Base-by-base conservation (phyloP, 2,797 vertebrate species). In the Garrulus glandarius region DNA sequence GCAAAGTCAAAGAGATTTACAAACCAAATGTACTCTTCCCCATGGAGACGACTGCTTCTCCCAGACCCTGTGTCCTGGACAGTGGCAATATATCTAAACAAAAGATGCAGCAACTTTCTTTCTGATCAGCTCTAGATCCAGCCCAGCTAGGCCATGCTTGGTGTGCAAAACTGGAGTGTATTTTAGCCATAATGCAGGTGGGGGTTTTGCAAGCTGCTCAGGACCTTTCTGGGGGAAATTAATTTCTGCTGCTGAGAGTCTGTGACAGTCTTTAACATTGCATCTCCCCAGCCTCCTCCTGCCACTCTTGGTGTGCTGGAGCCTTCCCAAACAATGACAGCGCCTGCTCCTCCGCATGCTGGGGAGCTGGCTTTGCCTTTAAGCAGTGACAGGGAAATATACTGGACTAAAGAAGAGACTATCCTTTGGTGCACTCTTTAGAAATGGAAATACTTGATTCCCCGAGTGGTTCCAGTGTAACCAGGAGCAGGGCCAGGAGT, bases 1-100 rank as follows among this genome's bases (percentile, higher is more conserved):
- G 50, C 59, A 93, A 96, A 96, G 78, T 76, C 78, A n/a, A 95
- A 86, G 65, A 88, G 79, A 52, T 93, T 97, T 94, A 69, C 69
- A 93, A 94, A 78, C 30, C 11, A 59, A 92, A 65, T 55, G 76
- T 78, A 64, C 50, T 85, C 49, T 93, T 95, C 76, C 81, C 78
- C 47, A 49, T 36, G 61, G 89, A 86, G 79, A 80, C 92, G 65
- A 26, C 65, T 77, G 53, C 57, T 85, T 78, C 65, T 80, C 50
- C 46, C 72, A 60, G 47, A 9, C 44, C 24, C 55, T 8, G 49
- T 43, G 19, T 81, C 72, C 84, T 59, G 46, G 53, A 61, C 61
- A 78, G 47, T 46, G 64, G 75, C 43, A 78, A 52, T 61, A 56
- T 32, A 83, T 23, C 53, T 71, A 78, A 70, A 75, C 81, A 91